Evolutionary conservation across 2,888 invertebrate species (phyloP).

Genomic region (Coleophora deauratella): DNA sequence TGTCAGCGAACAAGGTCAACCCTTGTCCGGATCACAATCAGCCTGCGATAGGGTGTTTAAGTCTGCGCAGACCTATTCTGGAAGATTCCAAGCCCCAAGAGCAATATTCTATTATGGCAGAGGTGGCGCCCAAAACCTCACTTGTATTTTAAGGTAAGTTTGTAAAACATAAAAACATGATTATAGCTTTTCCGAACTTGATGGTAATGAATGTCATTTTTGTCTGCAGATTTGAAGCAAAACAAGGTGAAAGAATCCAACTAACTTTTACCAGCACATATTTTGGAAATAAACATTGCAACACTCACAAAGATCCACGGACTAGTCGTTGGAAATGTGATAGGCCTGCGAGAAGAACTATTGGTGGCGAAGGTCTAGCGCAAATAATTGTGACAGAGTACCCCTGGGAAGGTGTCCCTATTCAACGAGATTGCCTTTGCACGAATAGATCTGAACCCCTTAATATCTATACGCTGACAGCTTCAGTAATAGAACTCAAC

Average conservation of each 20-base stretch:
- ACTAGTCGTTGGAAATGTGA: slow-evolving; percentile 82
- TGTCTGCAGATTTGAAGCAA: slow-evolving; percentile 79
- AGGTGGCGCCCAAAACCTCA: slow-evolving; percentile 84
- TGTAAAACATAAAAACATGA: too few relatives aligned
- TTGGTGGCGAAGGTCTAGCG: slow-evolving; percentile 70
- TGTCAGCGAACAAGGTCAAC: slow-evolving; percentile 78
- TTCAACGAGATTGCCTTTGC: slow-evolving; percentile 83
- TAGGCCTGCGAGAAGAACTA: slow-evolving; percentile 57
- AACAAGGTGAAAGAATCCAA: slow-evolving; percentile 79
- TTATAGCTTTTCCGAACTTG: too few relatives aligned
- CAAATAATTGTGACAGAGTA: slow-evolving; percentile 79
- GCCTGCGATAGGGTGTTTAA: slow-evolving; percentile 78
- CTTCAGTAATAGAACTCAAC: slow-evolving; percentile 80
- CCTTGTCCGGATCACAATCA: slow-evolving; percentile 71
- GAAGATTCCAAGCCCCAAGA: slow-evolving; percentile 82
- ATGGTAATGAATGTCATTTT: slow-evolving; percentile 7
- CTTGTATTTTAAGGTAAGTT: slow-evolving; percentile 78
- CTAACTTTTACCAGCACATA: slow-evolving; percentile 79
- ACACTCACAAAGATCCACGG: slow-evolving; percentile 77
- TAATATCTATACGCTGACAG: slow-evolving; percentile 78
- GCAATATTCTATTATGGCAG: slow-evolving; percentile 89
- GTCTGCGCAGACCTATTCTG: slow-evolving; percentile 69
- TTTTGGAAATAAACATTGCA: slow-evolving; percentile 80
- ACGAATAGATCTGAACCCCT: slow-evolving; percentile 79
- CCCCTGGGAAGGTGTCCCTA: slow-evolving; percentile 79